Evolutionary conservation across 2,113 vertebrate genomes (phyloP).

Genomic region (Corvus cornix): DNA sequence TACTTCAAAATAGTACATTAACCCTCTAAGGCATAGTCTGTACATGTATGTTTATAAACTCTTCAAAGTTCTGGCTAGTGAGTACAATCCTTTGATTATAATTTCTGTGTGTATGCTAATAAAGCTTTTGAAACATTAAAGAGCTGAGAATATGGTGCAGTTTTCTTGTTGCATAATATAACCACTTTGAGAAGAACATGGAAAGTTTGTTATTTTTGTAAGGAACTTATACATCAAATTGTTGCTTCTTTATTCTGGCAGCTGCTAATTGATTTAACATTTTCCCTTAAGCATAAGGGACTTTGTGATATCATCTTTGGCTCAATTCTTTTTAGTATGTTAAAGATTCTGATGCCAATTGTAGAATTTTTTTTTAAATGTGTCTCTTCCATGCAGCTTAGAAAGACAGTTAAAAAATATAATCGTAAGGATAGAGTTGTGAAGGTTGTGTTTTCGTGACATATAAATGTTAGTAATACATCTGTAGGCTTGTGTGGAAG

Average conservation of each 20-base stretch:
- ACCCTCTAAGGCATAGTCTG: slow-evolving; percentile 6
- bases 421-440: neutral
- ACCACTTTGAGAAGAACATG: neutral
- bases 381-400: neutral
- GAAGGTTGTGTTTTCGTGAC: neutral
- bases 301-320: slow-evolving; percentile 57
- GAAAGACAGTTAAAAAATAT: neutral
- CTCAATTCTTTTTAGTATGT: slow-evolving; percentile 31
- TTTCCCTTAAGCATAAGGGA: slow-evolving; percentile 56
- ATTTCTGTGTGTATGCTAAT: neutral
- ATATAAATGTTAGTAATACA: neutral
- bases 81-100: neutral
- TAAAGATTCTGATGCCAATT: slow-evolving; percentile 44
- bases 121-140: slow-evolving; percentile 10
- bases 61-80: slow-evolving; percentile 8
- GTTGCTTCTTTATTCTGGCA: slow-evolving; percentile 30
- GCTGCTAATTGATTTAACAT: slow-evolving; percentile 67
- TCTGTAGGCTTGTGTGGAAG: neutral
- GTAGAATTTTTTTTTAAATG: neutral
- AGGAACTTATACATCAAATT: slow-evolving; percentile 11
- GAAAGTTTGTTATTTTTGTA: slow-evolving; percentile 2
- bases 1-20: slow-evolving; percentile 47
- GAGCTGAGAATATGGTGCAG: neutral
- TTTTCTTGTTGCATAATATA: slow-evolving; percentile 16
- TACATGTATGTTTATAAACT: neutral